phyloP scores from a whole-genome alignment of 1,140 invertebrate genomes.

The Drosophila sucinea region DNA sequence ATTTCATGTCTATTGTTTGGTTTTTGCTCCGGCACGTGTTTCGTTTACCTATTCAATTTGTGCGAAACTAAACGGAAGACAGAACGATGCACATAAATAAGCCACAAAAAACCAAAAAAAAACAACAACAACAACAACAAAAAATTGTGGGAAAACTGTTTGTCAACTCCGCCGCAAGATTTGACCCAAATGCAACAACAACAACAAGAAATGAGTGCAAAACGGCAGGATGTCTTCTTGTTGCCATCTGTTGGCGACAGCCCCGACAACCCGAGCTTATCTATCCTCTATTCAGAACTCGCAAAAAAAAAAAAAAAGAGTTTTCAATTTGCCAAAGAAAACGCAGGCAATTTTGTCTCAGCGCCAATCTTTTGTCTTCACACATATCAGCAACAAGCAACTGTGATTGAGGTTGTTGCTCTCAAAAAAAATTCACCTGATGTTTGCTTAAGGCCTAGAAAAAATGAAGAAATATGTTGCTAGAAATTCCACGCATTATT shows the following conservation, averaged over 20 bases:
- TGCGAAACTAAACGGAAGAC: constrained; percentile 3
- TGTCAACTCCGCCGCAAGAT: neutral
- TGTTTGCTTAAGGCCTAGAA: neutral
- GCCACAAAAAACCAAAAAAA: neutral
- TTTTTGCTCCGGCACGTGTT: constrained; percentile 44
- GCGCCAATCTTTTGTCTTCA: neutral
- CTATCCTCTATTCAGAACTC: constrained; percentile 3
- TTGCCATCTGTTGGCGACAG: constrained; percentile 33
- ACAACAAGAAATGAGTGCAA: constrained; percentile 1
- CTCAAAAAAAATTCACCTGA: constrained; percentile 22
- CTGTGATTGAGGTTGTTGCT: constrained; percentile 20
- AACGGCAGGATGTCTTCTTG: constrained; percentile 43
- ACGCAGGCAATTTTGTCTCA: neutral
- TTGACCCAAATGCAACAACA: neutral
- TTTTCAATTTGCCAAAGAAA: neutral
- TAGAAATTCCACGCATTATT: too few relatives aligned
- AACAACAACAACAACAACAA: neutral
- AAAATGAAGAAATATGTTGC: neutral
- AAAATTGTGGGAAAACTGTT: neutral
- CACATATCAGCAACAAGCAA: constrained; percentile 9
- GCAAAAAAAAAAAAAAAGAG: too few relatives aligned
- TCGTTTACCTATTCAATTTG: constrained; percentile 65
- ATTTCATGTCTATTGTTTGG: constrained; percentile 51
- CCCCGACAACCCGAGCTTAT: neutral
- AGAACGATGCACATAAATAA: constrained; percentile 9